phyloP scores from a whole-genome alignment of 2,888 invertebrate species.

The Hipparchia sbordonii region DNA sequence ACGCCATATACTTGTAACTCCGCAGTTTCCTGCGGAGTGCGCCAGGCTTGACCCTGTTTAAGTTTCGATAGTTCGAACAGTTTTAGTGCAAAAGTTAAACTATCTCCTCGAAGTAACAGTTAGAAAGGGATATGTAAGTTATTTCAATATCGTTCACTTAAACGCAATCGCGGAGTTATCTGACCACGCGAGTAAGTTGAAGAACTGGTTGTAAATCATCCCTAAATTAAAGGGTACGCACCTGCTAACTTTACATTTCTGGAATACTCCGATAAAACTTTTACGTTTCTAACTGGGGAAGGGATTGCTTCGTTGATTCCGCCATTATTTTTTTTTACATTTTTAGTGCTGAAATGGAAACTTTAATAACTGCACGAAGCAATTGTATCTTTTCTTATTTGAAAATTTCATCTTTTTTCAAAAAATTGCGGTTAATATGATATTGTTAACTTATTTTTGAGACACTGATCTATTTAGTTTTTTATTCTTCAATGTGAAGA shows the following conservation, averaged over 20 bases:
- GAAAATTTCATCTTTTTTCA: no score
- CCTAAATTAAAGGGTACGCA: slow-evolving; percentile 46
- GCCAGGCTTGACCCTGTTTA: no score
- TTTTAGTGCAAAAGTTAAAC: neutral
- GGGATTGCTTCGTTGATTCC: slow-evolving; percentile 1
- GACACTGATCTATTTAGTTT: no score
- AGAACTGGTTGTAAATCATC: slow-evolving; percentile 12
- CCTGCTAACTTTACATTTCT: slow-evolving; percentile 47
- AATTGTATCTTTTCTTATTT: no score
- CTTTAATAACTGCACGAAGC: no score
- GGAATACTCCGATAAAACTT: slow-evolving; percentile 11
- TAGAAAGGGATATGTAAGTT: neutral
- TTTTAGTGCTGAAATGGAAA: no score
- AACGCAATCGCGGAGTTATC: neutral
- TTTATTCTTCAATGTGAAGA: no score
- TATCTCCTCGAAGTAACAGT: neutral
- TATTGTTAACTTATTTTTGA: no score
- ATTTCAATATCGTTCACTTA: slow-evolving; percentile 7
- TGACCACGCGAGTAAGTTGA: slow-evolving; percentile 10
- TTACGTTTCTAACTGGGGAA: neutral
- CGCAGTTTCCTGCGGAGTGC: no score
- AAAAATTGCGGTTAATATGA: no score
- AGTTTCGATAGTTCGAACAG: neutral
- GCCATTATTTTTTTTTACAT: neutral
- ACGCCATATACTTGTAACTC: no score